phyloP scores from a whole-genome alignment of 2,888 invertebrate genomes.

The Tinea semifulvella region DNA sequence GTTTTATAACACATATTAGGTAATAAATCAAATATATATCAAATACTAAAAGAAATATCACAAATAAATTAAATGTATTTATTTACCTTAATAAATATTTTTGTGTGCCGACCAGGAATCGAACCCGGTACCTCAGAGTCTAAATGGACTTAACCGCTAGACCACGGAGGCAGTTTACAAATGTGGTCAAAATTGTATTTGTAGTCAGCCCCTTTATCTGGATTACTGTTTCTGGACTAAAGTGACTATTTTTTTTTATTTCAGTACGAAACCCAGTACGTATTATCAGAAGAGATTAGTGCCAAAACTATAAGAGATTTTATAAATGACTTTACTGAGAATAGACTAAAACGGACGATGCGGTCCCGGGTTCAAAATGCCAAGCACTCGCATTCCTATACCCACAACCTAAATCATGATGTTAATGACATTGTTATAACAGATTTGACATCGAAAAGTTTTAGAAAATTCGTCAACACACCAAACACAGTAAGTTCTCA shows the following conservation, averaged over 20 bases:
- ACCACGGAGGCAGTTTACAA: too few species aligned
- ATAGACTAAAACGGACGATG: conserved; percentile 41
- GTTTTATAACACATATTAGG: too few species aligned
- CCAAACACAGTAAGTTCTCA: conserved; percentile 61
- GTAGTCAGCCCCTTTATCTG: too few species aligned
- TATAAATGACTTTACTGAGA: conserved; percentile 60
- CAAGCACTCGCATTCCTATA: conserved; percentile 48
- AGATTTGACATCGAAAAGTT: conserved; percentile 74
- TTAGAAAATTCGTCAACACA: conserved; percentile 68
- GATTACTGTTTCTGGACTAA: too few species aligned
- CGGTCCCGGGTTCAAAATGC: conserved; percentile 43
- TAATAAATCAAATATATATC: too few species aligned
- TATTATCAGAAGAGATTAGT: conserved; percentile 62
- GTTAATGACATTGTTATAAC: conserved; percentile 56
- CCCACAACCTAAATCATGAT: conserved; percentile 25
- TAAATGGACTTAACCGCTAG: too few species aligned
- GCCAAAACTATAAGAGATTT: conserved; percentile 60
- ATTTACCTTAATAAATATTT: too few species aligned
- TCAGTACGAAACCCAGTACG: conserved; percentile 75
- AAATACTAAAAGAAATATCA: too few species aligned
- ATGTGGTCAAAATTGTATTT: too few species aligned
- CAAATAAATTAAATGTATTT: too few species aligned
- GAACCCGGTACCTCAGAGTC: too few species aligned
- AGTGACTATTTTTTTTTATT: conserved; percentile 23
- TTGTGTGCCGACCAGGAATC: too few species aligned